Percentiles rank a stretch among this genome's conserved stretches.
Evolutionary conservation across 2,113 vertebrate species (phyloP).

Genomic region (Brachyhypopomus occidentalis): DNA sequence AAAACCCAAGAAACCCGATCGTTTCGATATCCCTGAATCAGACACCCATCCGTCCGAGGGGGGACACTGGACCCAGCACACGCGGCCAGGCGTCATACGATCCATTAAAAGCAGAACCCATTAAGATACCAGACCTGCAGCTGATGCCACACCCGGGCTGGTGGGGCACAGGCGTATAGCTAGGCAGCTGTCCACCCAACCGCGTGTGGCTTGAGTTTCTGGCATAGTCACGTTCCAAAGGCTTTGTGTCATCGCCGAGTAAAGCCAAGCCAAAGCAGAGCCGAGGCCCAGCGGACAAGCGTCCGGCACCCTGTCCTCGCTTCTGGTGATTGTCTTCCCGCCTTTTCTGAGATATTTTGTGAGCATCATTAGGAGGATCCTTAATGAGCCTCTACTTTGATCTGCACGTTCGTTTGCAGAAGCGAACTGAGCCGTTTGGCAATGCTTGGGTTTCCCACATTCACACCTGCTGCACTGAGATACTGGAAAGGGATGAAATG

Average conservation of each 20-base stretch:
- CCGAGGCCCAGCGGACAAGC: background rate
- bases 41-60: slow-evolving; percentile 42
- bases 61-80: slow-evolving; percentile 52
- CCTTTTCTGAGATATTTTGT: background rate
- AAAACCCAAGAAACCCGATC: slow-evolving; percentile 38
- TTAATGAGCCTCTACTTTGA: background rate
- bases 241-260: background rate
- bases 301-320: background rate
- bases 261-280: background rate
- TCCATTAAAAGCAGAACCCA: slow-evolving; percentile 35
- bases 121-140: slow-evolving; percentile 42
- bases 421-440: background rate
- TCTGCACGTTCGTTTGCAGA: background rate
- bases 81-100: slow-evolving; percentile 40
- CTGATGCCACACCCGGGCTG: slow-evolving; percentile 35
- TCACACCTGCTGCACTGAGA: background rate
- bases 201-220: slow-evolving; percentile 26
- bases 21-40: slow-evolving; percentile 40
- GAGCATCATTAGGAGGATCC: background rate
- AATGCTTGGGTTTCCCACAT: background rate
- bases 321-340: background rate
- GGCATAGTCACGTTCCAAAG: background rate
- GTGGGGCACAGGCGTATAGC: slow-evolving; percentile 27
- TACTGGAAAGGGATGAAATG: background rate
- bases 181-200: slow-evolving; percentile 46